Evolutionary conservation across 2,888 invertebrate species (phyloP).

Genomic region (Tachina lurida): DNA sequence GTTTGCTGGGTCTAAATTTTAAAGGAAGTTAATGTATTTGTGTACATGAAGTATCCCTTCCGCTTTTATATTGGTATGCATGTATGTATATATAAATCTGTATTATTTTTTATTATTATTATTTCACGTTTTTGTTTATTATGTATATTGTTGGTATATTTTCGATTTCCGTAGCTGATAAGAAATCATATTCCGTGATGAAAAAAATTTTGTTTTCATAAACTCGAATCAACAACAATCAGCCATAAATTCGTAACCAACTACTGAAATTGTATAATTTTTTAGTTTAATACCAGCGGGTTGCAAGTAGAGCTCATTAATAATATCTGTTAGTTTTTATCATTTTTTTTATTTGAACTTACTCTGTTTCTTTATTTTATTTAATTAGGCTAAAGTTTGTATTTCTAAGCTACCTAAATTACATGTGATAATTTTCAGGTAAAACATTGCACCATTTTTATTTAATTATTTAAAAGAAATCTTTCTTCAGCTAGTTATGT

Average conservation of each 20-base stretch:
- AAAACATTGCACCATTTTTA: too few species aligned
- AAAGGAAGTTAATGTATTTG: constrained; percentile 22
- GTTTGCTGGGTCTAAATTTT: background rate
- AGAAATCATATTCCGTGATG: constrained; percentile 61
- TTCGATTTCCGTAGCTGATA: constrained; percentile 69
- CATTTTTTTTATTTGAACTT: too few species aligned
- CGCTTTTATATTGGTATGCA: constrained; percentile 7
- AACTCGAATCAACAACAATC: constrained; percentile 12
- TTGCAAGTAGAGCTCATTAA: background rate
- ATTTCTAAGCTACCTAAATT: too few species aligned
- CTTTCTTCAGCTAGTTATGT: too few species aligned
- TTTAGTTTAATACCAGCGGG: constrained; percentile 43
- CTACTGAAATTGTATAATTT: constrained; percentile 41
- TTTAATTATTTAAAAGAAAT: too few species aligned
- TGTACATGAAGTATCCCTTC: constrained; percentile 53
- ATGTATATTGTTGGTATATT: constrained; percentile 55
- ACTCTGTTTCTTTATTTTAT: too few species aligned
- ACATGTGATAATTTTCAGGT: too few species aligned
- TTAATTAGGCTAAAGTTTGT: too few species aligned
- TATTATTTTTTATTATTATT: constrained; percentile 30
- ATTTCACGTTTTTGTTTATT: constrained; percentile 21
- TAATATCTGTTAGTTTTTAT: too few species aligned
- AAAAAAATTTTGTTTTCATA: constrained; percentile 33
- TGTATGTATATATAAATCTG: too few species aligned
- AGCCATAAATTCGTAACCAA: background rate